Base-by-base conservation (phyloP, 2,797 vertebrate genomes). In the Babyrousa celebensis region DNA sequence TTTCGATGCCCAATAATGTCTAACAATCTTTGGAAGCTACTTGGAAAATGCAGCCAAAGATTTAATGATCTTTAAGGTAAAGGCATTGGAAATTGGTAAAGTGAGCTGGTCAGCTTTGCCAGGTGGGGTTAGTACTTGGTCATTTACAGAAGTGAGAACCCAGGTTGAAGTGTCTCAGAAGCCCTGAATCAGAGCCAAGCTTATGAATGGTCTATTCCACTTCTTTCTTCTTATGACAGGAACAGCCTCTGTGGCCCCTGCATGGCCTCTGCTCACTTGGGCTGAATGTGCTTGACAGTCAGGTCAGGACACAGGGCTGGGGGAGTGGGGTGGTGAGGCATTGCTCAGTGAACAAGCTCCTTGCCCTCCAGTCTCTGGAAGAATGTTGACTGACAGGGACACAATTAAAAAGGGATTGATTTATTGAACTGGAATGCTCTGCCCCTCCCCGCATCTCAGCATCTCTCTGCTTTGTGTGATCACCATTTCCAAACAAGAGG, bases 321-420 rank as follows among this genome's bases (percentile, higher is more conserved):
- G 43, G 43, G 43, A 48, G 43, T 10, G 43, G 43, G 60, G 85
- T 40, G 93, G 68, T 2, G 32, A 93, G 86, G 84, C 85, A 95
- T 70, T 79, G 0, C 86, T 95, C 83, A 2, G 80, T 92, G 96
- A 65, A 96, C 80, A 87, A 96, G 89, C 97, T 82, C 93, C 48
- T 89, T 78, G 83, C 93, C 91, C 94, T 86, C 89, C 78, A 70
- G 95, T 96, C 93, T 97, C 40, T 56, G 79, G 90, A 95, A 95
- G 77, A 97, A 96, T 93, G 94, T 58, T 79, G 97, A 95, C 87
- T 95, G 96, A 96, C 93, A 86, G 88, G 85, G 82, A 90, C 91
- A 85, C 93, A 94, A 92, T 97, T 90, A 95, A 97, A 97, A 96
- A 71, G 86, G 80, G 95, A 97, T 96, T 97, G 98, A 97, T 97